Conservation (phyloP, 1,140 invertebrate genomes). For the Cecropterus lyciades region DNA sequence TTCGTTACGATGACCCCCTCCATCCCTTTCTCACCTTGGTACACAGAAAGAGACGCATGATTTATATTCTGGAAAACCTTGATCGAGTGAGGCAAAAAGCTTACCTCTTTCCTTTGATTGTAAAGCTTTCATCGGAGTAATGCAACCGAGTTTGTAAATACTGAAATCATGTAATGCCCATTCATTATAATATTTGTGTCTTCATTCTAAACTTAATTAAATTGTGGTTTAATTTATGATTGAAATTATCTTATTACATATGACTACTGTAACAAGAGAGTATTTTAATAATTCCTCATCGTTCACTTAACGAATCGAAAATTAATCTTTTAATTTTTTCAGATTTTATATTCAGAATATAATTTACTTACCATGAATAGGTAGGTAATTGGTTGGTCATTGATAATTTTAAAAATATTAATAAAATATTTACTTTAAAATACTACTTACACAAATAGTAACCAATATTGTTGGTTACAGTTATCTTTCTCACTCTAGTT, state of each 20-base stretch:
- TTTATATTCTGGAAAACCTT: conserved; percentile 39
- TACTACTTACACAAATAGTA: too few species aligned
- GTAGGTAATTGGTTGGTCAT: too few species aligned
- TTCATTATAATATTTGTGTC: background rate
- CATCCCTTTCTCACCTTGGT: conserved; percentile 31
- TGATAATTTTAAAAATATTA: too few species aligned
- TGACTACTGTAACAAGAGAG: too few species aligned
- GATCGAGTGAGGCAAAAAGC: conserved; percentile 38
- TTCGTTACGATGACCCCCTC: conserved; percentile 37
- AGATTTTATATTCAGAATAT: too few species aligned
- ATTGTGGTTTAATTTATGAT: background rate
- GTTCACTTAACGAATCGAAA: too few species aligned
- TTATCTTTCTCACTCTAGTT: too few species aligned
- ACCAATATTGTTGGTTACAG: too few species aligned
- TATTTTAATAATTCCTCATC: too few species aligned
- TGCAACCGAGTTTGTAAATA: conserved; percentile 16
- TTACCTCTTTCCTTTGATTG: conserved; percentile 36
- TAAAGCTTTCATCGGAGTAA: conserved; percentile 31
- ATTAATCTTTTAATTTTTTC: too few species aligned
- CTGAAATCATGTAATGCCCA: conserved; percentile 10
- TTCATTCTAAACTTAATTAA: background rate
- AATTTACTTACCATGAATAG: too few species aligned
- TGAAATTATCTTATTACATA: background rate
- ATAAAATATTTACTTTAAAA: too few species aligned
- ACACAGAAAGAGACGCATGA: conserved; percentile 22